Percentiles rank a stretch among this genome's conserved stretches.
Conservation (phyloP, 2,888 invertebrate species). For the Ceriagrion tenellum region DNA sequence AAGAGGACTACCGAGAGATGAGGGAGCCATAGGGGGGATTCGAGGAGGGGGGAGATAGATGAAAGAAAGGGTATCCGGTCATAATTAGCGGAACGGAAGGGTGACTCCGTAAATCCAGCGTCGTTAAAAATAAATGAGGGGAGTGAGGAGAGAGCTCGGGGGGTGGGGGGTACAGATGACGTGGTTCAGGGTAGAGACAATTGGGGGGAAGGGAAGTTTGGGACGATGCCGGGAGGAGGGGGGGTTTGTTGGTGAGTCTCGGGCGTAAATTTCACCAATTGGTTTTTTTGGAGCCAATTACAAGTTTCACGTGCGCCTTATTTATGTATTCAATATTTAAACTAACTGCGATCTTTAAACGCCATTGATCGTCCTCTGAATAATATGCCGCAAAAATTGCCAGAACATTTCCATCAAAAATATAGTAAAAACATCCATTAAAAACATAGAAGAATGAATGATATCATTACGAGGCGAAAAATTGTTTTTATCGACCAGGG, state of each 20-base stretch:
- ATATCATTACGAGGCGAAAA: neutral
- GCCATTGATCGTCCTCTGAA: neutral
- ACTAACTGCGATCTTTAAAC: neutral
- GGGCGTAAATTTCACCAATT: neutral
- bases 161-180: neutral
- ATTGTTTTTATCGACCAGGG: too few species aligned
- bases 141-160: neutral
- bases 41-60: neutral
- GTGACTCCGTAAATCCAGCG: slow-evolving; percentile 35
- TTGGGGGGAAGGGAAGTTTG: neutral
- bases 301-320: neutral
- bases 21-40: neutral
- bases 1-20: neutral
- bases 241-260: neutral
- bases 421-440: too few species aligned
- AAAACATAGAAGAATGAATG: neutral
- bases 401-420: neutral
- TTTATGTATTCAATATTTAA: neutral
- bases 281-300: slow-evolving; percentile 12
- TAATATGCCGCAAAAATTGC: neutral
- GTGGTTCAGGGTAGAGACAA: slow-evolving; percentile 3
- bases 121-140: slow-evolving; percentile 50
- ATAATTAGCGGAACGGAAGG: slow-evolving; percentile 51
- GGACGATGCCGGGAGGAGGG: neutral
- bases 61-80: slow-evolving; percentile 45